Evolutionary conservation across 2,113 vertebrate species (phyloP), one percentile per base, ranked within the genome.

Genomic region (Tympanuchus pallidicinctus): DNA sequence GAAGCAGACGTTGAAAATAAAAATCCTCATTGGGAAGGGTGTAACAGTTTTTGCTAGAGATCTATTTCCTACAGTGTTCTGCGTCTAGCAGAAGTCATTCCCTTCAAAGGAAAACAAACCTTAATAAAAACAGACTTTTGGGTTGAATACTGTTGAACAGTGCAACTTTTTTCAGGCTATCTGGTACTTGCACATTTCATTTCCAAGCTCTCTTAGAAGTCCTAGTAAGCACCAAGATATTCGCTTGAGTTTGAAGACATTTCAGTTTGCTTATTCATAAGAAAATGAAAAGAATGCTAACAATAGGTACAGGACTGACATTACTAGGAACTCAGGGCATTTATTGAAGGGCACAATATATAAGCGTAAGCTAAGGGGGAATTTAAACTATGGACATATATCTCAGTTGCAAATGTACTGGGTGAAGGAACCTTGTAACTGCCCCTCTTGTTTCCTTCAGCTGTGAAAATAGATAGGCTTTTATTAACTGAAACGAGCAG

Each of bases 1-100:
- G 86, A 95, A 95, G 48, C 90, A 95, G 92, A 90, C 65, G 90
- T 3, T 34, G 59, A 28, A 61, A 90, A 86, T 47, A 88, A 84
- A 94, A 93, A 36, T 45, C 10, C 83, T 69, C 73, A 61, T 8
- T 78, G 83, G 70, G 70, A 88, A 78, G 52, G 70, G 38, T 30
- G 64, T 67, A 92, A 75, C 43, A 66, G 60, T 45, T 81, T 88
- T 91, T 83, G 34, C 48, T 74, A 47, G 20, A 43, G 60, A 84
- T 78, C 34, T 88, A 19, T 30, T 81, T 84, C 50, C 38, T 47
- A 61, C 13, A 65, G 2, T 65, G 77, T n/a, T 74, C 47, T 52
- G 14, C 78, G 52, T 67, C 70, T 43, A 81, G 65, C 32, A 83
- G 60, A 90, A 93, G 19, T 43, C 5, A 60, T 40, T 91, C 47